phyloP scores from a whole-genome alignment of 2,797 vertebrate genomes.

The Mastacembelus armatus region DNA sequence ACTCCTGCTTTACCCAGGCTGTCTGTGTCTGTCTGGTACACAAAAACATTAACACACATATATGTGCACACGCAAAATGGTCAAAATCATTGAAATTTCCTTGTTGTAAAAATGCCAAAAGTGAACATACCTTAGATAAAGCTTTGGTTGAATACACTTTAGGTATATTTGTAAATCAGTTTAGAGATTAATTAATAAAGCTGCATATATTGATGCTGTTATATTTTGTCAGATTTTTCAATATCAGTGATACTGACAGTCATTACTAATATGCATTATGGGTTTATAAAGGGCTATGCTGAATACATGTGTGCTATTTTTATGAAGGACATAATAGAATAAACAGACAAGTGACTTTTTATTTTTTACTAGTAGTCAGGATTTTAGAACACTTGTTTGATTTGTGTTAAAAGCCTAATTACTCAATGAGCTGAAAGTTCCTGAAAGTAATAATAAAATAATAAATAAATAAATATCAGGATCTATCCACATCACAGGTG shows the following conservation, averaged over 20 bases:
- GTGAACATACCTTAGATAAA: background rate
- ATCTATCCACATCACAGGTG: too few relatives aligned
- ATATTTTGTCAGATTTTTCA: background rate
- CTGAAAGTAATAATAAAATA: too few relatives aligned
- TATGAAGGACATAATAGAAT: background rate
- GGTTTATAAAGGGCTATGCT: background rate
- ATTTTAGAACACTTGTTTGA: background rate
- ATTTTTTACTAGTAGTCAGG: background rate
- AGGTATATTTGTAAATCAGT: background rate
- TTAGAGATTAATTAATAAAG: background rate
- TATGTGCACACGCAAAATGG: background rate
- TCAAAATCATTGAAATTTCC: background rate
- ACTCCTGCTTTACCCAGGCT: conserved; percentile 53
- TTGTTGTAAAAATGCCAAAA: background rate
- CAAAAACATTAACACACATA: conserved; percentile 11
- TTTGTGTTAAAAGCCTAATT: conserved; percentile 1
- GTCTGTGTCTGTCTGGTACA: conserved; percentile 46
- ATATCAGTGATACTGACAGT: background rate
- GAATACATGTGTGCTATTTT: background rate
- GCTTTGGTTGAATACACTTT: background rate
- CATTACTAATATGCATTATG: background rate
- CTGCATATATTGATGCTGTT: background rate
- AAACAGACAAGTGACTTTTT: background rate
- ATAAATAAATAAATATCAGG: too few relatives aligned
- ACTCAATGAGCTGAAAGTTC: background rate